Conservation (phyloP, 2,888 invertebrate species). For the Colletes collaris region DNA sequence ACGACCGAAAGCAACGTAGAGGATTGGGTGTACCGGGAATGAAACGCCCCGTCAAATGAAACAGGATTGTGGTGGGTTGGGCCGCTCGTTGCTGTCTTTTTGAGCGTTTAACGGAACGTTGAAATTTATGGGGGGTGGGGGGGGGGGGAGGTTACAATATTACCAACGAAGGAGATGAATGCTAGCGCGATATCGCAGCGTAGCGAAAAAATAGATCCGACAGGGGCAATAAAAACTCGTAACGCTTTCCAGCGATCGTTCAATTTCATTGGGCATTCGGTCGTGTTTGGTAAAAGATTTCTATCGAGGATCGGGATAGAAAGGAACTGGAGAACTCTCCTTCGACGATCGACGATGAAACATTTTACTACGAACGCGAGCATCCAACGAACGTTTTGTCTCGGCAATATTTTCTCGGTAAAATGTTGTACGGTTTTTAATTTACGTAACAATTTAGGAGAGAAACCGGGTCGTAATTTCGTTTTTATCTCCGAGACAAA, state of each 20-base stretch:
- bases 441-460: conserved; percentile 28
- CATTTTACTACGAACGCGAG: no score
- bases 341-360: background rate
- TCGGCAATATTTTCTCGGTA: no score
- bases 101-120: conserved; percentile 33
- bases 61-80: background rate
- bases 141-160: conserved; percentile 51
- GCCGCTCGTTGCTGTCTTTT: conserved; percentile 27
- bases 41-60: conserved; percentile 16
- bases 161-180: conserved; percentile 45
- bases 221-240: conserved; percentile 30
- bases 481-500: conserved; percentile 35
- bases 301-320: background rate
- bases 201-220: conserved; percentile 34
- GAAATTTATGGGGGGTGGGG: conserved; percentile 58
- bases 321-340: background rate
- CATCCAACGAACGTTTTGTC: no score
- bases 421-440: background rate
- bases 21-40: no score
- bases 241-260: conserved; percentile 5
- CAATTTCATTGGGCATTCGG: conserved; percentile 10
- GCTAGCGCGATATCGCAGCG: conserved; percentile 27
- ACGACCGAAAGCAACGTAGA: no score
- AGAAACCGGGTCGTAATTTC: conserved; percentile 24
- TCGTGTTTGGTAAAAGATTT: no score